phyloP scores from a whole-genome alignment of 1,140 invertebrate genomes.

The Oryzaephilus surinamensis region DNA sequence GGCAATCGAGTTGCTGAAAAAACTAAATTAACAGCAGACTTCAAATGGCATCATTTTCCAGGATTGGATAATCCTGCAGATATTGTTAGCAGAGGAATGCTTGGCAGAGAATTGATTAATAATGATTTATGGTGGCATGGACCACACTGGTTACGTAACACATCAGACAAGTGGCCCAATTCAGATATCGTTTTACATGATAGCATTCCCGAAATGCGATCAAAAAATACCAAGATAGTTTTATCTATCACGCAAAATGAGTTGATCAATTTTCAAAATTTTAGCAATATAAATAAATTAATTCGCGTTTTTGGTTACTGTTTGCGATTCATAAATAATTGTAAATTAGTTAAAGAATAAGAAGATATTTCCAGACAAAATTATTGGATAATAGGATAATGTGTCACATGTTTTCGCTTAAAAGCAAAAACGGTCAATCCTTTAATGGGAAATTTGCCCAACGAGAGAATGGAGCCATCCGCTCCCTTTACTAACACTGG shows the following conservation, averaged over 20 bases:
- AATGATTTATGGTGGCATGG: constrained; percentile 29
- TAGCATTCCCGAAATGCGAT: constrained; percentile 10
- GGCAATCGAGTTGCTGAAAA: constrained; percentile 30
- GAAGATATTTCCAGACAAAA: too few species aligned
- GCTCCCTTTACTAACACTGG: constrained; percentile 23
- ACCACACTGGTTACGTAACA: constrained; percentile 7
- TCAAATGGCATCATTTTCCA: constrained; percentile 34
- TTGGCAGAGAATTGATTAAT: constrained; percentile 15
- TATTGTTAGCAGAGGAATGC: constrained; percentile 32
- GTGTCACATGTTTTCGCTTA: constrained; percentile 10
- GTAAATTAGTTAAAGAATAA: too few species aligned
- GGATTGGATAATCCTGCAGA: constrained; percentile 38
- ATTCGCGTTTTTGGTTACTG: too few species aligned
- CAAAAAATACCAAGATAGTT: too few species aligned
- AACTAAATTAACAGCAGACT: constrained; percentile 16
- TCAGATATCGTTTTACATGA: constrained; percentile 9
- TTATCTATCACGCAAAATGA: too few species aligned
- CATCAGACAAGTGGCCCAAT: constrained; percentile 1
- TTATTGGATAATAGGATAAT: constrained; percentile 13
- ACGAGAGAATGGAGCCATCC: constrained; percentile 16
- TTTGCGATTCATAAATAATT: too few species aligned
- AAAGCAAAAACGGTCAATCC: constrained; percentile 11
- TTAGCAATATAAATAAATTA: too few species aligned
- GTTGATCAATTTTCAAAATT: too few species aligned
- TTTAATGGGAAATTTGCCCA: constrained; percentile 32